Base-by-base conservation (phyloP, 1,140 invertebrate species). In the Drosophila simulans region DNA sequence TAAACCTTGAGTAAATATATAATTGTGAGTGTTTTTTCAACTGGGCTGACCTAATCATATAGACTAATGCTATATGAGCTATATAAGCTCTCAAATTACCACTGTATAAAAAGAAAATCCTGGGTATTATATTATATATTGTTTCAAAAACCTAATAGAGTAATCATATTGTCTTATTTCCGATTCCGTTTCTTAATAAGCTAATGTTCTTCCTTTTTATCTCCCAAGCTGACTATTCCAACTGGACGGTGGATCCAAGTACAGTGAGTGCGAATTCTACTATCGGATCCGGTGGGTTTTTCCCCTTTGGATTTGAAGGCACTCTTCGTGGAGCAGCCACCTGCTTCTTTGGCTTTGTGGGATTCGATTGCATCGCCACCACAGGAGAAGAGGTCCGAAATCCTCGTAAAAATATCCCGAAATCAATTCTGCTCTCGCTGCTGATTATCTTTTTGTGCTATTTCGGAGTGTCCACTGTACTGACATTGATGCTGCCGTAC, bases 331-430 rank as follows among this genome's bases (percentile, higher is more conserved):
- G 97, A 1, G 97, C 97, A 1, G 97, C 97, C n/a, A 97, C 97
- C 13, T 98, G 97, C 92, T 99, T 98, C 93, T 98, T 98, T 89
- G 97, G 97, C 5, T 98, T 98, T 91, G 98, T 98, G 57, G 98
- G 98, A 17, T 99, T 98, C 91, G 97, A 99, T 90, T 97, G 97
- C 66, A 98, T 99, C 3, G 91, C 96, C 0, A 96, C 95, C 0
- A 94, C 93, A 0, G 93, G 93, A 0, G 93, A 97, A 90, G 96
- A 96, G 92, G 97, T 96, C 0, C 95, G 95, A 56, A 96, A 98
- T 91, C 97, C 98, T 0, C 96, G 97, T 68, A 95, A 95, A 80
- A 96, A 96, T 46, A 97, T 99, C 66, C 98, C 98, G 0, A 91
- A 96, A 20, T 97, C 97, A 1, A 98, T 98, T 69, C 94, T 98